Evolutionary conservation across 2,888 invertebrate species (phyloP).

Genomic region (Crematogaster levior): DNA sequence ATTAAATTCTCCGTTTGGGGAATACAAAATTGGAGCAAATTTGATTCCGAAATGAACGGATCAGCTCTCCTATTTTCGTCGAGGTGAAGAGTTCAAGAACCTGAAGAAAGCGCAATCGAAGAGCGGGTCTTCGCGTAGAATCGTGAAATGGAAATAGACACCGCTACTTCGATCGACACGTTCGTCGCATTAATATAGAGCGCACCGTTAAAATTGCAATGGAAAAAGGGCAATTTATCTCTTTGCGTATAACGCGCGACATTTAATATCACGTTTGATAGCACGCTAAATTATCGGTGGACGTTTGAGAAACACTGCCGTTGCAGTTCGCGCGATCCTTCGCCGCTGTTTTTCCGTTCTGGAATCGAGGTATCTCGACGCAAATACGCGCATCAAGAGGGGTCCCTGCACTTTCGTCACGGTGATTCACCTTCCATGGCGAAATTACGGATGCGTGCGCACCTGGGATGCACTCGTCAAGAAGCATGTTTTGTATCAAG

Average conservation of each 20-base stretch:
- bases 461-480: conserved; percentile 35
- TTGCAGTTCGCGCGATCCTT: conserved; percentile 19
- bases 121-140: not conserved
- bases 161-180: conserved; percentile 16
- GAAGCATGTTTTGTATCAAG: conserved; percentile 8
- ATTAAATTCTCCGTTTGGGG: conserved; percentile 59
- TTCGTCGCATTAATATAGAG: not conserved
- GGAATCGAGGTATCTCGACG: conserved; percentile 31
- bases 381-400: conserved; percentile 24
- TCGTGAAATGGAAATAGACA: conserved; percentile 30
- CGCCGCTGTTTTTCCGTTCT: conserved; percentile 34
- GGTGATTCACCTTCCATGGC: conserved; percentile 43
- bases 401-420: conserved; percentile 36
- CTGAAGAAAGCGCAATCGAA: conserved; percentile 50
- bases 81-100: conserved; percentile 76
- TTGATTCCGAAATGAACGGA: conserved; percentile 63
- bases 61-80: conserved; percentile 69
- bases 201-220: conserved; percentile 22
- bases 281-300: not conserved
- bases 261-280: conserved; percentile 9
- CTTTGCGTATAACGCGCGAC: not conserved
- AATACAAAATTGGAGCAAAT: conserved; percentile 62
- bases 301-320: conserved; percentile 39
- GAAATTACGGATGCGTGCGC: conserved; percentile 31
- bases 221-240: not conserved